These are phyloP conservation scores for Prolemur simus DNA, from an alignment of 2,113 vertebrate species.

Conservation along the genomic window DNA sequence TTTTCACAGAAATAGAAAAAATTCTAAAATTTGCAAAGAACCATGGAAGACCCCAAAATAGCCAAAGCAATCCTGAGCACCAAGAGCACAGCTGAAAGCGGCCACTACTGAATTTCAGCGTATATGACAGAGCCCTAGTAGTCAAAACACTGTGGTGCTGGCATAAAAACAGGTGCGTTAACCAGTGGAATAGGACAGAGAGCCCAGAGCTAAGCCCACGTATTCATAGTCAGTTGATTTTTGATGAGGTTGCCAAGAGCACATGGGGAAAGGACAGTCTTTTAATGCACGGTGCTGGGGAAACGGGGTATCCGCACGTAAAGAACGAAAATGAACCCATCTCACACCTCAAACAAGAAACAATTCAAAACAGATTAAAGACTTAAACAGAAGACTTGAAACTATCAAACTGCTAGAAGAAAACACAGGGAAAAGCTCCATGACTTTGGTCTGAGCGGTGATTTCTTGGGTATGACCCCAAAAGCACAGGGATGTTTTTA, in stretches of 20 bases:
- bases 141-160: background rate
- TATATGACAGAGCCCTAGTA: background rate
- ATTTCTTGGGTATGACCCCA: background rate
- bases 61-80: background rate
- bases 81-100: background rate
- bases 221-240: background rate
- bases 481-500: background rate
- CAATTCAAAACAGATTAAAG: background rate
- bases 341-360: too few species aligned
- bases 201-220: too few species aligned
- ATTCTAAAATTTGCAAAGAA: background rate
- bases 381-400: background rate
- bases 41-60: background rate
- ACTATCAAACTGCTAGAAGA: background rate
- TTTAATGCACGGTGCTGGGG: background rate
- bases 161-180: background rate
- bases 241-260: background rate
- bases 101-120: background rate
- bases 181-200: background rate
- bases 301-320: background rate
- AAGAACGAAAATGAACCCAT: background rate
- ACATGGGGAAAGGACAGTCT: fast-evolving
- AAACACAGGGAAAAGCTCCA: background rate
- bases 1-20: background rate
- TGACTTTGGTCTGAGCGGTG: background rate